A percentile compares a stretch with the other conserved stretches of the same genome.
phyloP scores from a whole-genome alignment of 2,113 vertebrate genomes.

The Thinocorus orbignyianus region DNA sequence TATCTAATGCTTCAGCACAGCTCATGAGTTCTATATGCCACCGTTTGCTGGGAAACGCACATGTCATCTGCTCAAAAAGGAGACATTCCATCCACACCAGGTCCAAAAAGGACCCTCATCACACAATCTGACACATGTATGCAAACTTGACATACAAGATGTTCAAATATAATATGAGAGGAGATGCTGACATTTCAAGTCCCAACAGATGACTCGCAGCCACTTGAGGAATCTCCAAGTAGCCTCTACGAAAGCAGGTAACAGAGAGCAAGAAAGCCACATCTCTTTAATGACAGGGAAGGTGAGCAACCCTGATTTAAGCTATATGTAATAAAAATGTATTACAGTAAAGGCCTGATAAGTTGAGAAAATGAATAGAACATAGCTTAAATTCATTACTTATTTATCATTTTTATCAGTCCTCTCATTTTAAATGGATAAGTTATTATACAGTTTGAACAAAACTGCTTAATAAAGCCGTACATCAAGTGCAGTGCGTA shows the following conservation, averaged over 20 bases:
- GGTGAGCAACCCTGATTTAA: not conserved
- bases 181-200: not conserved
- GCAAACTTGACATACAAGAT: not conserved
- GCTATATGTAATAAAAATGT: not conserved
- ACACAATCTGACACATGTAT: not conserved
- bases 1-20: not conserved
- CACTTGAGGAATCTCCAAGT: not conserved
- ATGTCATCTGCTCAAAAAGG: not conserved
- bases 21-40: not conserved
- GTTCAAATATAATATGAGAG: not conserved
- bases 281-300: not conserved
- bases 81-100: not conserved
- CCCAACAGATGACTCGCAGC: not conserved
- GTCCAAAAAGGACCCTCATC: not conserved
- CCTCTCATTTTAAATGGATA: slow-evolving; percentile 20
- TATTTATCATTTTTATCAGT: slow-evolving; percentile 50
- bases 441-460: not conserved
- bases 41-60: not conserved
- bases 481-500: not conserved
- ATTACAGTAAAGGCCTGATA: not conserved
- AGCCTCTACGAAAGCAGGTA: not conserved
- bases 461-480: not conserved
- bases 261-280: not conserved
- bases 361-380: not conserved
- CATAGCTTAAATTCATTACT: slow-evolving; percentile 13